These are phyloP conservation scores for Characodon lateralis DNA, from an alignment of 2,797 vertebrate species.

Conservation along the genomic window DNA sequence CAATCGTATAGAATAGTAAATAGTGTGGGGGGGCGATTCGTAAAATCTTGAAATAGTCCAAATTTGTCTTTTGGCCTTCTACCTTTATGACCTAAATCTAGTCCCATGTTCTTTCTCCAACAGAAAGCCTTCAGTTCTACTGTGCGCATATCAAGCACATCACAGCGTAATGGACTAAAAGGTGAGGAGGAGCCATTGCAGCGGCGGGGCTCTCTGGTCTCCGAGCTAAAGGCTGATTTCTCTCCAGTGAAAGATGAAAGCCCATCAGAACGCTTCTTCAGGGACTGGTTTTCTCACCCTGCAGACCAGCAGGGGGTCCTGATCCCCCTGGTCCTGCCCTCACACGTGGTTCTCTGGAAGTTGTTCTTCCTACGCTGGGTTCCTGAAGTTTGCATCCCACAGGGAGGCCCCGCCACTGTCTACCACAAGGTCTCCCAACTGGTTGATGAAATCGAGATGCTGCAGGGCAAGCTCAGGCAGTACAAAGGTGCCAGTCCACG, in stretches of 20 bases:
- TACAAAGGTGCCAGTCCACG: slow-evolving; percentile 72
- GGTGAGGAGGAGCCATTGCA: slow-evolving; percentile 79
- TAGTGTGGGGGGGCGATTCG: not conserved
- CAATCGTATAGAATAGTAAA: not conserved
- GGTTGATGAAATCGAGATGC: slow-evolving; percentile 89
- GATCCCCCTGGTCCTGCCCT: slow-evolving; percentile 86
- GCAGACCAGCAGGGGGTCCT: slow-evolving; percentile 87
- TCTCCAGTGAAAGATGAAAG: slow-evolving; percentile 74
- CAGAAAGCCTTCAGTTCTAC: slow-evolving; percentile 94
- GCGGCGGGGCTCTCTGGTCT: slow-evolving; percentile 87
- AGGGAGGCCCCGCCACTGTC: slow-evolving; percentile 86
- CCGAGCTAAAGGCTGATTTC: slow-evolving; percentile 83
- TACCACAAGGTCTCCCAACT: slow-evolving; percentile 90
- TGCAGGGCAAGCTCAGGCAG: slow-evolving; percentile 86
- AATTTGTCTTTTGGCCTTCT: not conserved
- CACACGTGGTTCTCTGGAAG: slow-evolving; percentile 91
- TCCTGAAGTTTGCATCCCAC: slow-evolving; percentile 90
- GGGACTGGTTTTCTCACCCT: slow-evolving; percentile 88
- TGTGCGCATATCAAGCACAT: slow-evolving; percentile 80
- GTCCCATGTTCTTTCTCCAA: slow-evolving; percentile 11
- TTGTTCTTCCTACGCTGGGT: slow-evolving; percentile 98
- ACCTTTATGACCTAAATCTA: not conserved
- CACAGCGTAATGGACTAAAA: slow-evolving; percentile 85
- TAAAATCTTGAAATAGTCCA: not conserved
- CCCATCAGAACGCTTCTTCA: slow-evolving; percentile 86